Percentiles rank a stretch among this genome's conserved stretches.
Evolutionary conservation across 2,888 invertebrate genomes (phyloP).

Genomic region (Cistogaster globosa): DNA sequence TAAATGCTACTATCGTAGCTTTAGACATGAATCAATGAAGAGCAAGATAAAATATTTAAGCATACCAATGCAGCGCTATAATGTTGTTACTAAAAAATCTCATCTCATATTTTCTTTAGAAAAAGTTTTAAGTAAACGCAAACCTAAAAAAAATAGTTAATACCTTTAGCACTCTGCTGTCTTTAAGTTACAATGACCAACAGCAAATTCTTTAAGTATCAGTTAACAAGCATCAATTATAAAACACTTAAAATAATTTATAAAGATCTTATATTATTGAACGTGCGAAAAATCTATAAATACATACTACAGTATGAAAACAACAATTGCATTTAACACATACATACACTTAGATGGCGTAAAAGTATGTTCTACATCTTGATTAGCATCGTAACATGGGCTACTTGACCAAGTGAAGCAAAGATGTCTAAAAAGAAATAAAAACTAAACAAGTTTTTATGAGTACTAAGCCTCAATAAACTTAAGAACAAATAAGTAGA

Average conservation of each 20-base stretch:
- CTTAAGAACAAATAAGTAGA: conserved; percentile 1
- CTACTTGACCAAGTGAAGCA: conserved; percentile 15
- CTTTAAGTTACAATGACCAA: conserved; percentile 22
- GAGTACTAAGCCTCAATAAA: conserved; percentile 21
- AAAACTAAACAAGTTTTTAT: conserved; percentile 41
- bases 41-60: no score
- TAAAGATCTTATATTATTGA: conserved; percentile 49
- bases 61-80: no score
- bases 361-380: conserved; percentile 41
- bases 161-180: conserved; percentile 1
- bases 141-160: background rate
- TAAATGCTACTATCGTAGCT: no score
- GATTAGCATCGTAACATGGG: conserved; percentile 18
- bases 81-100: no score
- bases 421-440: background rate
- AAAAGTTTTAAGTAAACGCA: no score
- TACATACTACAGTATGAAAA: background rate
- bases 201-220: conserved; percentile 37
- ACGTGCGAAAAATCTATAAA: conserved; percentile 65
- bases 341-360: background rate
- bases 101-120: no score
- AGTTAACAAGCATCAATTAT: conserved; percentile 57
- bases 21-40: no score
- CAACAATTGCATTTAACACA: no score
- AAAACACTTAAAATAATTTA: conserved; percentile 60